Base-by-base conservation (phyloP, 2,888 invertebrate species). In the Dioctria linearis region DNA sequence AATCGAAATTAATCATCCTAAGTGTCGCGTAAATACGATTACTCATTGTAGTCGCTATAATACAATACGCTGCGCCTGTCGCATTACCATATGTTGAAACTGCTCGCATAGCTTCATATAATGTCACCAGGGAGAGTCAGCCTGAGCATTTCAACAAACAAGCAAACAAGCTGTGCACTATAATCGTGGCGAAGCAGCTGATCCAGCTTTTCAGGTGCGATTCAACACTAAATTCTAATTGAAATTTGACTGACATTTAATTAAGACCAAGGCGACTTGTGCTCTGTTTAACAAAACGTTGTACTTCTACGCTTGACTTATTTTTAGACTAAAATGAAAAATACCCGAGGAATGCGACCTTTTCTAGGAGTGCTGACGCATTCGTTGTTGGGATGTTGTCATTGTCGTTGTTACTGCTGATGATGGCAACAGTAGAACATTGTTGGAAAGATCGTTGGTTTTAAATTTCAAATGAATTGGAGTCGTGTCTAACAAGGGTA, bases 231-330 rank as follows among this genome's bases (percentile, higher is more conserved):
- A 59, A 73, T 57, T 73, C 73, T 73, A 73, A n/a, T 42, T 73
- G 57, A 73, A 73, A 39, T 73, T 42, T 73, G 73, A 73, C 57
- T 73, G 73, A 57, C 73, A 42, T 73, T 73, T 73, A 73, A 73
- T 73, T 73, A 73, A 73, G 42, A 39, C 59, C 73, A 73, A 73
- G 73, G 73, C 57, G 73, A 73, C 73, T 73, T 54, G 73, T 57
- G 54, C 59, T 13, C 42, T 73, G 73, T 57, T 37, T 40, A 51
- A 43, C 25, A 73, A 73, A 73, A 73, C 13, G 57, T 39, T 51
- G 39, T 65, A 42, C 73, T 73, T 73, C 73, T 57, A 73, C 73
- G 42, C 42, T 57, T 71, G 73, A 40, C 9, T 71, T 25, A 37
- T 54, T 51, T 8, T 40, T 25, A 9, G 11, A 46, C n/a, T 54